Conservation (phyloP, 2,797 vertebrate genomes). For the Euthynnus affinis region DNA sequence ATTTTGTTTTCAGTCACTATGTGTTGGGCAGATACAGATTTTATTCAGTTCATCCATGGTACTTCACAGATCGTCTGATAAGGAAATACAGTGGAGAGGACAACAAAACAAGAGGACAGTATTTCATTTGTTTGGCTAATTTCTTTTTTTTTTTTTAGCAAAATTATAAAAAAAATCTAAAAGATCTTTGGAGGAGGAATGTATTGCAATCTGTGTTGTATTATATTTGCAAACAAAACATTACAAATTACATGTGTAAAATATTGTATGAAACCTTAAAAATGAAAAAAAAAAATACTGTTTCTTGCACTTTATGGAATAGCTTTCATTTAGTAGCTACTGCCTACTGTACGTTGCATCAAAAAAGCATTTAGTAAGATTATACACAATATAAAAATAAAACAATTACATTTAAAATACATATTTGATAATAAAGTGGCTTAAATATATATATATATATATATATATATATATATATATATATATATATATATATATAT, state of each 20-base stretch:
- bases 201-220: conserved; percentile 31
- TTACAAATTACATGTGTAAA: conserved; percentile 29
- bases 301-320: conserved; percentile 39
- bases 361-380: conserved; percentile 69
- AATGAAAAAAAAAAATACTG: conserved; percentile 58
- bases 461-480: conserved; percentile 18
- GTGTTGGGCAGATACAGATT: conserved; percentile 22
- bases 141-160: conserved; percentile 24
- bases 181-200: neutral
- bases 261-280: conserved; percentile 37
- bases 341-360: conserved; percentile 62
- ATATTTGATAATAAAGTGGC: conserved; percentile 82
- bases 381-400: conserved; percentile 81
- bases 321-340: conserved; percentile 78
- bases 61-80: neutral
- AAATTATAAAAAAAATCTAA: conserved; percentile 1
- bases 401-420: conserved; percentile 72
- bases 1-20: conserved; percentile 33
- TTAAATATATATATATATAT: conserved; percentile 73
- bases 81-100: conserved; percentile 1
- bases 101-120: conserved; percentile 4
- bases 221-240: conserved; percentile 3
- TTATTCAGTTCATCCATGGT: conserved; percentile 18
- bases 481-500: conserved; percentile 11
- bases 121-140: neutral